Percentiles rank a stretch among this genome's conserved stretches.
Conservation (phyloP, 2,888 invertebrate species). For the Epistrophe eligans region DNA sequence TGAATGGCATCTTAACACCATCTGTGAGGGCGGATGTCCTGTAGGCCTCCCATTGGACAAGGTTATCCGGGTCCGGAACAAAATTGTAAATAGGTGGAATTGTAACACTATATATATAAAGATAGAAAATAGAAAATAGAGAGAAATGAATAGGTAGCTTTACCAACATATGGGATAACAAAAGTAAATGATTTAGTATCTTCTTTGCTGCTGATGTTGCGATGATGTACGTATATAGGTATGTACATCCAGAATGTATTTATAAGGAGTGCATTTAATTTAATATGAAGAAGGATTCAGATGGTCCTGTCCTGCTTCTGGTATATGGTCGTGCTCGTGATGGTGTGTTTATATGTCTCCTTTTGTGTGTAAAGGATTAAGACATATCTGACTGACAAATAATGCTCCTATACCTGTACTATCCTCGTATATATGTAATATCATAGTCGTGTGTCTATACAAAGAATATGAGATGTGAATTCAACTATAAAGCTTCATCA, state of each 20-base stretch:
- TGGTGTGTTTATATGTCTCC: not conserved
- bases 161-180: not conserved
- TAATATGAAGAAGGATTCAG: slow-evolving; percentile 18
- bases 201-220: not conserved
- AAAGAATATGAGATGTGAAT: slow-evolving; percentile 52
- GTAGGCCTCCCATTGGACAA: slow-evolving; percentile 92
- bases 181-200: slow-evolving; percentile 49
- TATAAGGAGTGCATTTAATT: slow-evolving; percentile 57
- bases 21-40: slow-evolving; percentile 84
- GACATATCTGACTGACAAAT: slow-evolving; percentile 64
- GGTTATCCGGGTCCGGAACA: slow-evolving; percentile 92
- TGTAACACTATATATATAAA: slow-evolving; percentile 58
- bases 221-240: not conserved
- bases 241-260: not conserved
- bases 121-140: not conserved
- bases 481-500: slow-evolving; percentile 25
- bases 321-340: not conserved
- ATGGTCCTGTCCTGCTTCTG: not conserved
- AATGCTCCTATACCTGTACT: slow-evolving; percentile 7
- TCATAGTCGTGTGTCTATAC: too few species aligned
- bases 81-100: slow-evolving; percentile 91
- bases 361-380: slow-evolving; percentile 60
- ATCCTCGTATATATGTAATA: too few species aligned
- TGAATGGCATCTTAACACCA: slow-evolving; percentile 86
- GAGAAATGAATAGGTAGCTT: not conserved